Percentiles rank a stretch among this genome's conserved stretches.
Conservation (phyloP, 2,113 vertebrate genomes). For the Neoarius graeffei region DNA sequence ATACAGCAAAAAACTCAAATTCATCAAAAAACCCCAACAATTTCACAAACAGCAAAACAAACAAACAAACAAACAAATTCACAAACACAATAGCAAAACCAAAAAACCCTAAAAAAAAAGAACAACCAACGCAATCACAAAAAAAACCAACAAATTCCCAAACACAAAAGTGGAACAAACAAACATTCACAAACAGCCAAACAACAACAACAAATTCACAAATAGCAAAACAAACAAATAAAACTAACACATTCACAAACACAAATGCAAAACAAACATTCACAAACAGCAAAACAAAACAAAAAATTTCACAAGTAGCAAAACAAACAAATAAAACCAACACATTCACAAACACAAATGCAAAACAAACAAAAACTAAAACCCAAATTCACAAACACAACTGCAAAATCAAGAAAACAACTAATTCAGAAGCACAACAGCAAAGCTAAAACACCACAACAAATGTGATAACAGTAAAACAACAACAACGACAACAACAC, state of each 20-base stretch:
- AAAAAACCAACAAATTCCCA: neutral
- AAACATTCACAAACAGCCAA: neutral
- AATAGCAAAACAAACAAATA: neutral
- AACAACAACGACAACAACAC: too few species aligned
- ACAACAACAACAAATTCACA: neutral
- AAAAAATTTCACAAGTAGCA: neutral
- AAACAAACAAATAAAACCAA: neutral
- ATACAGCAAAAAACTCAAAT: neutral
- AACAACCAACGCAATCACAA: neutral
- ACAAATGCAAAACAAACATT: neutral
- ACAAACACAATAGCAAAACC: neutral
- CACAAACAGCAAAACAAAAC: neutral
- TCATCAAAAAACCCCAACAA: neutral
- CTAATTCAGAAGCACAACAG: neutral
- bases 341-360: neutral
- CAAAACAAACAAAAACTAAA: neutral
- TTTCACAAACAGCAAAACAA: neutral
- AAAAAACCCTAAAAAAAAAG: neutral
- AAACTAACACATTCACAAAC: neutral
- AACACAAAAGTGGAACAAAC: neutral
- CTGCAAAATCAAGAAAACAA: neutral
- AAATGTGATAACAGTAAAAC: neutral
- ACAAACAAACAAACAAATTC: neutral
- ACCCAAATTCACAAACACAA: neutral
- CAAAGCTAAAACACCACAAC: neutral